Conservation (phyloP, 2,888 invertebrate species). For the Deroplatys truncata region DNA sequence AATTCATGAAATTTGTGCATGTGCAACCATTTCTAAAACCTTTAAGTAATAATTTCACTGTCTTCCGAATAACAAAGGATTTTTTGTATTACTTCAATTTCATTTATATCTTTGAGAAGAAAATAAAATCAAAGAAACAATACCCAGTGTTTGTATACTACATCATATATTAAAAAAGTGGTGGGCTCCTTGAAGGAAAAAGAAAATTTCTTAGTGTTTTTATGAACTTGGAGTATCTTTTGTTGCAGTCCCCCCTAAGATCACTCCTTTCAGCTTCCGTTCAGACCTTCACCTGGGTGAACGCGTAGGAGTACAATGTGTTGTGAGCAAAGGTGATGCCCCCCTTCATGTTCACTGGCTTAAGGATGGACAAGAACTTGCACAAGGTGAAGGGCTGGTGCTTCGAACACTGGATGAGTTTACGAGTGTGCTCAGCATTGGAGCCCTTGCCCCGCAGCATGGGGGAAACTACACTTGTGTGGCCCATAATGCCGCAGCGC, state of each 20-base stretch:
- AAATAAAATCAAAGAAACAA: too few species aligned
- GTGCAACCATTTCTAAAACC: too few species aligned
- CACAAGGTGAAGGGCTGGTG: constrained; percentile 35
- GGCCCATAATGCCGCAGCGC: constrained; percentile 49
- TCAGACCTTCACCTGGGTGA: constrained; percentile 33
- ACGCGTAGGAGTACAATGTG: constrained; percentile 45
- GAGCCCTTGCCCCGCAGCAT: constrained; percentile 49
- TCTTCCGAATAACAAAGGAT: too few species aligned
- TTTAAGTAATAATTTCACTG: too few species aligned
- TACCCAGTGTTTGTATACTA: too few species aligned
- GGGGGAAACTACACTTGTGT: constrained; percentile 52
- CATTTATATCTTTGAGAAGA: too few species aligned
- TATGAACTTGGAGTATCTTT: constrained; percentile 4
- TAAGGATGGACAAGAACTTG: constrained; percentile 51
- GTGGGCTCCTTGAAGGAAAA: not conserved
- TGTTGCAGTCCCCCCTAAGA: constrained; percentile 35
- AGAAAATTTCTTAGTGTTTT: not conserved
- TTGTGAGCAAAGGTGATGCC: constrained; percentile 47
- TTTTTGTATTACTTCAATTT: too few species aligned
- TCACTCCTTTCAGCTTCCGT: constrained; percentile 34
- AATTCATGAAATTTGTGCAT: too few species aligned
- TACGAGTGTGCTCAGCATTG: constrained; percentile 46
- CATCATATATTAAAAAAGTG: not conserved
- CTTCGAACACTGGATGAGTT: constrained; percentile 40
- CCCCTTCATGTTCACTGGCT: constrained; percentile 47